Base-by-base conservation (phyloP, 2,797 vertebrate species). In the Iguana delicatissima region DNA sequence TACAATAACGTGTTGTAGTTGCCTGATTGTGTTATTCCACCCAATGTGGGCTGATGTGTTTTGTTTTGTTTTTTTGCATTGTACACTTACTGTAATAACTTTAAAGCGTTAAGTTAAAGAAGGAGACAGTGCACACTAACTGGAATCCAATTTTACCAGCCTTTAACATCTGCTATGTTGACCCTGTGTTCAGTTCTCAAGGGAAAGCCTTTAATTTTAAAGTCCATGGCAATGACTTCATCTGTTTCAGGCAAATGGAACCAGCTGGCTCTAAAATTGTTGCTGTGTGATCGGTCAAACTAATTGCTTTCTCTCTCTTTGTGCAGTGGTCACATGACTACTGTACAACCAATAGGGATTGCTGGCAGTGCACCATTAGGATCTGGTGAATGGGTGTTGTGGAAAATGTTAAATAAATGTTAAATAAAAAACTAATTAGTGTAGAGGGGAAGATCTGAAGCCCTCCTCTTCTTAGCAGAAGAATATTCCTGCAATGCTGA, bases 101-200 rank as follows among this genome's bases (percentile, higher is more conserved):
- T 82, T 89, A 59, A 74, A 83, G 64, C 26, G 62, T 74, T 42
- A 69, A 46, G 57, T 12, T 72, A 52, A 80, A 50, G 62, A 88
- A 62, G 32, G 86, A 55, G 14, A 76, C 18, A 24, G 10, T 59
- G 38, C 87, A 59, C 32, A 76, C 32, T 24, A 24, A 77, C 32
- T 42, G 26, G 42, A 69, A 67, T 87, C 73, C 76, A 55, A 67
- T 77, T 77, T 91, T 86, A 74, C 62, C 26, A 79, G 87, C 92
- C 83, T 87, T 88, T 93, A 77, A 91, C 4, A 55, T 92, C 88
- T 91, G 72, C 81, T 93, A 67, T 93, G 94, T 85, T 80, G 79
- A 29, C 16, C 79, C 80, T 83, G 52, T 91, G 76, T 85, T 90
- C 64, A 46, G 95, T 69, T 86, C 64, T 94, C 88, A 59, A 85